Conservation (phyloP, 2,888 invertebrate genomes). For the Lithophane socia region DNA sequence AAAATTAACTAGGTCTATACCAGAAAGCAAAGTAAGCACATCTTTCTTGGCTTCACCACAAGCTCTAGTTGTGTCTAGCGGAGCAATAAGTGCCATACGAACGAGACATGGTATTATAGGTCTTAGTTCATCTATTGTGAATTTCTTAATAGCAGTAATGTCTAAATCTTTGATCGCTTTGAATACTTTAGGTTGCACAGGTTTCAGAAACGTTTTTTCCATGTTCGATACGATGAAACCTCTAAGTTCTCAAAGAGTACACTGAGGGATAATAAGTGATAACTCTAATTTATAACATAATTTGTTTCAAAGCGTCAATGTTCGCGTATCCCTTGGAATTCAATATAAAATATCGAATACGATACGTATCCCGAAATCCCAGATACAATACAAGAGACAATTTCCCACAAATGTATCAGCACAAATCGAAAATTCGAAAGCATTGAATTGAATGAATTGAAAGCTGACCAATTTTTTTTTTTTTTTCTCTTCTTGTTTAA, state of each 20-base stretch:
- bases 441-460: neutral
- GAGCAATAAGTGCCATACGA: slow-evolving; percentile 96
- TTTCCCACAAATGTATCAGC: neutral
- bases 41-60: slow-evolving; percentile 96
- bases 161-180: slow-evolving; percentile 96
- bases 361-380: neutral
- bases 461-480: too few species aligned
- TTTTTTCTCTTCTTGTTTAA: too few species aligned
- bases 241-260: neutral
- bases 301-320: neutral
- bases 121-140: slow-evolving; percentile 94
- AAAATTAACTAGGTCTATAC: slow-evolving; percentile 98
- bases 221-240: slow-evolving; percentile 62
- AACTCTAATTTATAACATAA: neutral
- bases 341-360: neutral
- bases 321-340: neutral
- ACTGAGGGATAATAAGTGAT: neutral
- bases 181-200: slow-evolving; percentile 93
- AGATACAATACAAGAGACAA: neutral
- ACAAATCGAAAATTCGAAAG: neutral
- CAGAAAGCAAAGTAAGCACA: slow-evolving; percentile 96
- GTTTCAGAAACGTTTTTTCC: slow-evolving; percentile 86
- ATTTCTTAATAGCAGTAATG: slow-evolving; percentile 93
- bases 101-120: slow-evolving; percentile 98
- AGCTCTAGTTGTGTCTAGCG: slow-evolving; percentile 95